Conservation (phyloP, 2,888 invertebrate species). For the Crocallis elinguaria region DNA sequence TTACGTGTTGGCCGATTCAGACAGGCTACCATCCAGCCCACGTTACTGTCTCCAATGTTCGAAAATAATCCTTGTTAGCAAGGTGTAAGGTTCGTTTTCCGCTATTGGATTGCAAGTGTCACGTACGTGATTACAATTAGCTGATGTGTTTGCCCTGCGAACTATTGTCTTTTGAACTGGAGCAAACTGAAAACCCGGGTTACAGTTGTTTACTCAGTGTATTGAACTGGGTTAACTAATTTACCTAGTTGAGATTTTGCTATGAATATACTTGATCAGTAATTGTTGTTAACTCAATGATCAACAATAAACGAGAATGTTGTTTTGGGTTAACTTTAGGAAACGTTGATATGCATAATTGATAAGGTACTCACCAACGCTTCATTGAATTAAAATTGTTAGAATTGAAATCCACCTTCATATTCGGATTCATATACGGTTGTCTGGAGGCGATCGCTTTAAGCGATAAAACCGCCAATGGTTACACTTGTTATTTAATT, state of each 20-base stretch:
- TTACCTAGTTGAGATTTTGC: neutral
- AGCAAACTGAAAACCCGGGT: slow-evolving; percentile 35
- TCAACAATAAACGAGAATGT: too few species aligned
- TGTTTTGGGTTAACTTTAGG: too few species aligned
- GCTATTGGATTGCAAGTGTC: slow-evolving; percentile 8
- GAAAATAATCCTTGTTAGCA: neutral
- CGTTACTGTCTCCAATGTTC: neutral
- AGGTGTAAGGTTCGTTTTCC: neutral
- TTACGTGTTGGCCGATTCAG: slow-evolving; percentile 27
- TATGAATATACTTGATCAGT: neutral
- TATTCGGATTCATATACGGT: too few species aligned
- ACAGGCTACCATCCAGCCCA: slow-evolving; percentile 26
- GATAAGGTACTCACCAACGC: too few species aligned
- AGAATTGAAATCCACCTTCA: too few species aligned
- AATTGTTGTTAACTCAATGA: neutral
- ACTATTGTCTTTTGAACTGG: slow-evolving; percentile 39
- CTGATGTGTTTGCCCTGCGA: slow-evolving; percentile 15
- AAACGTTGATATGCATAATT: too few species aligned
- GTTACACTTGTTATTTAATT: too few species aligned
- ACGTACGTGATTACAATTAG: slow-evolving; percentile 41
- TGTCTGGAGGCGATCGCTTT: too few species aligned
- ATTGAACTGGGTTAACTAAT: neutral
- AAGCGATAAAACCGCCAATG: too few species aligned
- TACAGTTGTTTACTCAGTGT: slow-evolving; percentile 14
- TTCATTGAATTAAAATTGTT: too few species aligned